Base-by-base conservation (phyloP, 2,888 invertebrate genomes). In the Laothoe populi region DNA sequence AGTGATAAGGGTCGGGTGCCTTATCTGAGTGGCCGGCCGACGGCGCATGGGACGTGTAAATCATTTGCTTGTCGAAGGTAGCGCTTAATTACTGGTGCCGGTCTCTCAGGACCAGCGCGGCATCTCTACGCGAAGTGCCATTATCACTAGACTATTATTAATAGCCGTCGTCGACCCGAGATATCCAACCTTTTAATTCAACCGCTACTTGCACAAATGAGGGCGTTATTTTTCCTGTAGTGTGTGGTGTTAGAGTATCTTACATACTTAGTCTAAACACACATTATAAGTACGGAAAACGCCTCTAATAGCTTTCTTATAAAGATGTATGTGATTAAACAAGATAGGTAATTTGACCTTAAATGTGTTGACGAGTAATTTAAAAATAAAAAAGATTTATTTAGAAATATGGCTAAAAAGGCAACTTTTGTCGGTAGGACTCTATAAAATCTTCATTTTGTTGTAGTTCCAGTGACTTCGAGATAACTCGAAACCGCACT, bases 1-100 rank as follows among this genome's bases (percentile, higher is more conserved):
- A 86, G 81, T 88, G 90, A 91, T 90, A 88, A 89, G 89, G 86
- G 86, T 86, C 75, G 83, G 80, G 81, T 73, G 81, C 77, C 84
- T 85, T 89, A 90, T 90, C 86, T 79, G 72, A 64, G 76, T 75
- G 77, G 74, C 74, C 70, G 74, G 67, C 74, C 68, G 72, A 72
- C 68, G 77, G 69, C 68, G 72, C 70, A 70, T 70, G 68, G 68
- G 63, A 63, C 64, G 65, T 71, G 69, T 77, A 73, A 77, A 75
- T 75, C 76, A 73, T 73, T 70, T 69, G 71, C 69, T 64, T 70
- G 75, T 77, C 76, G 75, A 77, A 60, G 63, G 63, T 61, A 62
- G 70, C 72, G 68, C 58, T 74, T 85, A 82, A 86, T 84, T 82
- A 82, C 76, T 66, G 64, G 61, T 68, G 67, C 66, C 63, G 53